Base-by-base conservation (phyloP, 2,113 vertebrate species). In the Caretta caretta region DNA sequence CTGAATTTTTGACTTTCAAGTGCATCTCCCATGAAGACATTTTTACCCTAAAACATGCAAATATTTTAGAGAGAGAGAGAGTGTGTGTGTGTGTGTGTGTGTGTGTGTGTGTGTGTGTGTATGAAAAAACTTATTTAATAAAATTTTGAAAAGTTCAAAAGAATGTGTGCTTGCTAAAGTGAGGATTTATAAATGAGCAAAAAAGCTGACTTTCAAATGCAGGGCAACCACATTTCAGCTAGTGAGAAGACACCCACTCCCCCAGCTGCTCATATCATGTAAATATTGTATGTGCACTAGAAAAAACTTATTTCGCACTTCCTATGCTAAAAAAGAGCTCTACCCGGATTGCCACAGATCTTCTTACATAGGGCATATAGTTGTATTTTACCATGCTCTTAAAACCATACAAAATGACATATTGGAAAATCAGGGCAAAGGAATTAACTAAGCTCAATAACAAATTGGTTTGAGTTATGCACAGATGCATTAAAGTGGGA, bases 331-430 rank as follows among this genome's bases (percentile, higher is more conserved):
- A 35, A 35, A 83, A 62, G 84, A 87, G 2, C 83, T 50, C 80
- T 87, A 54, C 65, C 10, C 1, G 83, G 22, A 54, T 46, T 82
- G 27, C 17, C 84, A 25, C 59, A 83, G 2, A 16, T 84, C 49
- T 19, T 87, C 12, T 19, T 80, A 54, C 35, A 6, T 2, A 0
- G 22, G 42, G 65, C 42, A 25, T 0, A 24, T n/a, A 69, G 14
- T 69, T 14, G 3, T 84, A 57, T 9, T 5, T 89, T 48, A 89
- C 31, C n/a, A n/a, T 17, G 50, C 22, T 19, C 31, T 35, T 69
- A 69, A 69, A 31, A 69, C 35, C 16, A 57, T 5, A 81, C 5
- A 78, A 20, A 85, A 93, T 54, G 95, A 80, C 3, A 54, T 22
- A 57, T 27, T 57, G 25, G 7, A 57, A 57, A 57, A 57, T 17